phyloP scores from a whole-genome alignment of 2,888 invertebrate species.

The Ryuthela nishihirai region DNA sequence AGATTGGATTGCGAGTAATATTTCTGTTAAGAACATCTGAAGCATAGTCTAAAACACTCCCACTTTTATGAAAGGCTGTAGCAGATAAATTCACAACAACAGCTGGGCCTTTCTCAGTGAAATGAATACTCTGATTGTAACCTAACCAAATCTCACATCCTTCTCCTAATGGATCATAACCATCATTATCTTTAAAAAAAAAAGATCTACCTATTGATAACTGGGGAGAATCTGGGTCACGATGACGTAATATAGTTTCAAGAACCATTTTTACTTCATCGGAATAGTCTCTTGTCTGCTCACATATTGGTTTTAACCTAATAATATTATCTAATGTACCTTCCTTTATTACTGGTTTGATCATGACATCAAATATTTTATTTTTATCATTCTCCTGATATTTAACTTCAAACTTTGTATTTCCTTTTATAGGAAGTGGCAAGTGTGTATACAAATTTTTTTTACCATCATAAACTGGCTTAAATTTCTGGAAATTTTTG shows the following conservation, averaged over 20 bases:
- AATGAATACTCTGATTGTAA: conserved; percentile 22
- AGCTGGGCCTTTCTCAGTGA: conserved; percentile 12
- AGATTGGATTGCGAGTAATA: neutral
- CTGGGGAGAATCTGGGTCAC: conserved; percentile 5
- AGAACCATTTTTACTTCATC: conserved; percentile 16
- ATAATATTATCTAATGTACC: conserved; percentile 8
- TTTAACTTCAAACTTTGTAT: conserved; percentile 3
- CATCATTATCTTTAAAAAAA: conserved; percentile 3
- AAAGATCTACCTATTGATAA: conserved; percentile 24
- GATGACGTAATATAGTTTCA: conserved; percentile 17
- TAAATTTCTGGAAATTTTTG: conserved; percentile 43
- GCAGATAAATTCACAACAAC: conserved; percentile 22
- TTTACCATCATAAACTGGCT: conserved; percentile 57
- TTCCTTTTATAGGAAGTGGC: conserved; percentile 48
- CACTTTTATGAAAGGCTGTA: conserved; percentile 25
- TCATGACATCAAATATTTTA: conserved; percentile 11
- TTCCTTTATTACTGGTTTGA: conserved; percentile 22
- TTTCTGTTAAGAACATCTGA: conserved; percentile 11
- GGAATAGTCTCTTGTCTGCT: neutral
- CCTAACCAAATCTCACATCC: conserved; percentile 36
- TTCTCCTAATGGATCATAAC: conserved; percentile 7
- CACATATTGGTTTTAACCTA: conserved; percentile 7
- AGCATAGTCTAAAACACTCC: conserved; percentile 12
- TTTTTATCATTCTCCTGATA: conserved; percentile 1
- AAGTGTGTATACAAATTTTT: conserved; percentile 57